A percentile compares a stretch with the other conserved stretches of the same genome.
phyloP scores from a whole-genome alignment of 2,888 invertebrate genomes.

The Xylota sylvarum region DNA sequence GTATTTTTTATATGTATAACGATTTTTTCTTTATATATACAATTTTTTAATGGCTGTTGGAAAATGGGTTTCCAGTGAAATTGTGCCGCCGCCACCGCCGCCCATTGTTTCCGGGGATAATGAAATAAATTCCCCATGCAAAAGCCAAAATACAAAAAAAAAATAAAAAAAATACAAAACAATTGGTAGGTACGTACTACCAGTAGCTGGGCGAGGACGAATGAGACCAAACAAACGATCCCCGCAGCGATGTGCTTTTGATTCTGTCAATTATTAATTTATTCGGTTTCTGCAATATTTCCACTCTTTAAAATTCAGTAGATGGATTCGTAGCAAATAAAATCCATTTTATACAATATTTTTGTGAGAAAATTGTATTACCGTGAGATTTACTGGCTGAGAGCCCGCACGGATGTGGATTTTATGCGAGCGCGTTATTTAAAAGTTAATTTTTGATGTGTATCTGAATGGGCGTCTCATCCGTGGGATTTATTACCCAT shows the following conservation, averaged over 20 bases:
- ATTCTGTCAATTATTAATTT: slow-evolving; percentile 63
- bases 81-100: slow-evolving; percentile 1
- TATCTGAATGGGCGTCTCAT: not conserved
- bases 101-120: slow-evolving; percentile 19
- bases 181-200: not conserved
- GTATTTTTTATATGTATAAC: not conserved
- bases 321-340: slow-evolving; percentile 44
- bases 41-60: slow-evolving; percentile 1
- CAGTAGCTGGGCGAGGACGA: slow-evolving; percentile 2
- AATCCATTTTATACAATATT: slow-evolving; percentile 26
- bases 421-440: slow-evolving; percentile 15
- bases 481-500: not conserved
- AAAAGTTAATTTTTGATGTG: slow-evolving; percentile 34
- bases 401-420: not conserved
- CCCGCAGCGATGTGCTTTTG: slow-evolving; percentile 47
- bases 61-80: slow-evolving; percentile 18
- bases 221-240: not conserved
- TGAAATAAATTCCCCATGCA: slow-evolving; percentile 41
- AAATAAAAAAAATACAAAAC: not conserved
- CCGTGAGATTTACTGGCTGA: slow-evolving; percentile 32
- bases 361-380: slow-evolving; percentile 45
- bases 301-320: slow-evolving; percentile 44
- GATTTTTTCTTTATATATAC: not conserved
- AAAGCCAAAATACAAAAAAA: not conserved
- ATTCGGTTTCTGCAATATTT: slow-evolving; percentile 40